These are phyloP conservation scores for Malacoraja senta DNA, from an alignment of 2,797 vertebrate genomes.

Conservation along the genomic window DNA sequence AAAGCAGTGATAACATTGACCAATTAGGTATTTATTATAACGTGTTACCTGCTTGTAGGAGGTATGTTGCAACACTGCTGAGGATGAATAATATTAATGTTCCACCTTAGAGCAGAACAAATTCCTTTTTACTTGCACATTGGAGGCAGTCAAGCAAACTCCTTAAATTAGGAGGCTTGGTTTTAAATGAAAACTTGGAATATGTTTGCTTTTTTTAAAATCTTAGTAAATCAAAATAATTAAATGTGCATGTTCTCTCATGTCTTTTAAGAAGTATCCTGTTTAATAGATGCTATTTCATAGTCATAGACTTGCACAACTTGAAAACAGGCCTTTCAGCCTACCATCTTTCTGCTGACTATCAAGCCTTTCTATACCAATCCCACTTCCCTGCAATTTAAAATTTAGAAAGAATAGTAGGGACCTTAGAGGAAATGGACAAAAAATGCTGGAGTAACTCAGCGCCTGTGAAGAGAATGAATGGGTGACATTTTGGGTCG, in stretches of 20 bases:
- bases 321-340: no score
- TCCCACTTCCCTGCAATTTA: no score
- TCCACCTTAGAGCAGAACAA: not conserved
- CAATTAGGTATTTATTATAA: not conserved
- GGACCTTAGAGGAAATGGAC: not conserved
- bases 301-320: no score
- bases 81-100: not conserved
- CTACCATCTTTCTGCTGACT: no score
- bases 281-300: not conserved
- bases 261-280: not conserved
- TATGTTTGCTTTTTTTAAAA: not conserved
- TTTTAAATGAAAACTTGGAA: not conserved
- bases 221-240: not conserved
- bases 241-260: not conserved
- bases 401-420: not conserved
- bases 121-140: conserved; percentile 21
- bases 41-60: no score
- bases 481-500: no score
- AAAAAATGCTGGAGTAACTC: no score
- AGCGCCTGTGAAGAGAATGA: no score
- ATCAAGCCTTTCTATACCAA: no score
- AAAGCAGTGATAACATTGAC: not conserved
- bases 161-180: conserved; percentile 5
- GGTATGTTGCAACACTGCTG: not conserved
- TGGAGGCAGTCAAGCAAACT: not conserved